These are phyloP conservation scores for Drosophila bunnanda DNA, from an alignment of 2,888 invertebrate species.

Conservation along the genomic window DNA sequence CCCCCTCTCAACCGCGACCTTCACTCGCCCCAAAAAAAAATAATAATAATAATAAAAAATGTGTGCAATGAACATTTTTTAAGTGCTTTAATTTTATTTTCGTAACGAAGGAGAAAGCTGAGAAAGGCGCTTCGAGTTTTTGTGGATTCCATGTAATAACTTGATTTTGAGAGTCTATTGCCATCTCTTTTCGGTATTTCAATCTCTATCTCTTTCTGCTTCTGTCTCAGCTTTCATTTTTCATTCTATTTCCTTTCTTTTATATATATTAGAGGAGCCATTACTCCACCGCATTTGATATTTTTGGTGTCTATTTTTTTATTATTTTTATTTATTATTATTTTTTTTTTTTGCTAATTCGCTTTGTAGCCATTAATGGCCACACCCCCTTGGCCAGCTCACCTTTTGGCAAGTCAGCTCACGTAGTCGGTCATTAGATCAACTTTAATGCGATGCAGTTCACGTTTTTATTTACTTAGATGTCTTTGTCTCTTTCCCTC, in stretches of 20 bases:
- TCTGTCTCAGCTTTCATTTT: not conserved
- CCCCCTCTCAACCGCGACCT: conserved; percentile 14
- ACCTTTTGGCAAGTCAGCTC: conserved; percentile 58
- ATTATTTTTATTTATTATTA: not conserved
- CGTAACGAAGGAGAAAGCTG: not conserved
- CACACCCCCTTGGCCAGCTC: conserved; percentile 12
- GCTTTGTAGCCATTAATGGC: conserved; percentile 63
- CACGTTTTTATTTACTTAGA: conserved; percentile 76
- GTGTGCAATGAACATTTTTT: conserved; percentile 68
- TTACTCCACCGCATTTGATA: not conserved
- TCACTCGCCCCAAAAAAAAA: not conserved
- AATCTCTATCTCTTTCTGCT: not conserved
- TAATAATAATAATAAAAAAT: too few species aligned
- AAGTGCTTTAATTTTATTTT: conserved; percentile 76
- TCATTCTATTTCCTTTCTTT: conserved; percentile 2
- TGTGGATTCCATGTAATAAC: conserved; percentile 50
- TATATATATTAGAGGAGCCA: not conserved
- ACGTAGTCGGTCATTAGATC: conserved; percentile 76
- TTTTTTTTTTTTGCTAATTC: conserved; percentile 57
- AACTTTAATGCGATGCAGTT: conserved; percentile 70
- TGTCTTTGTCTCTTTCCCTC: conserved; percentile 17
- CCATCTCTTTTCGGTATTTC: conserved; percentile 8
- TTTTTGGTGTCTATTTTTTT: not conserved
- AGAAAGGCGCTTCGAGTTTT: conserved; percentile 1
- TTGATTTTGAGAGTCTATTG: conserved; percentile 54